Evolutionary conservation across 1,140 invertebrate species (phyloP), one percentile per base, ranked within the genome.

Genomic region (Adelges cooleyi): DNA sequence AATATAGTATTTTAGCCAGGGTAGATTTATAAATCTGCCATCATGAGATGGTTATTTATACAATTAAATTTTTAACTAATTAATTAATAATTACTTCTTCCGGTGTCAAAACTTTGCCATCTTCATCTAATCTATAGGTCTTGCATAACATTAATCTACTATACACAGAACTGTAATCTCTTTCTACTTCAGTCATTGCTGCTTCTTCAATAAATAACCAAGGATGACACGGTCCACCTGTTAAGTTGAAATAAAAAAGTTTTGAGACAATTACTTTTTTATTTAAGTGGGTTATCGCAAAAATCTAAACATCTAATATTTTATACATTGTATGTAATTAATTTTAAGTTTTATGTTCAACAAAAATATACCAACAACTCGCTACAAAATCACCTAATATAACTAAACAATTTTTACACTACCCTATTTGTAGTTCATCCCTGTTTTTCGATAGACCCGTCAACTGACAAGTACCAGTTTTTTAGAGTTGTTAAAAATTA

Each of bases 131-230:
- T 66, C 92, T 82, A 78, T 96, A 99, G 13, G 97, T 99, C 81
- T 98, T 98, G 73, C 96, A 99, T 4, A 99, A 78, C 6, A 98
- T 92, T 52, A 99, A 77, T 70, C 95, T 81, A 72, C 95, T 98
- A 72, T 98, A 98, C 8, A 98, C 95, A 11, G 93, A 97, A 75
- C 95, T 92, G 74, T 96, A 98, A 75, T 99, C 94, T 77, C 92
- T 90, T 76, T 98, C 94, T 40, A 99, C 93, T 78, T 98, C 93
- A 74, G 90, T 84, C 27, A 85, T 90, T 17, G 95, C 92, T 25
- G 94, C 91, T 78, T 96, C 92, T 80, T 98, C 95, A 70, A 99
- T 95, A 75, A 99, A 99, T 13, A 96, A 76, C 96, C 97, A 99
- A 0, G 97, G 97, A 80, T 99, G 97, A 75, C 92, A 92, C 15